Evolutionary conservation across 2,113 vertebrate genomes (phyloP).

Genomic region (Crotalus viridis): DNA sequence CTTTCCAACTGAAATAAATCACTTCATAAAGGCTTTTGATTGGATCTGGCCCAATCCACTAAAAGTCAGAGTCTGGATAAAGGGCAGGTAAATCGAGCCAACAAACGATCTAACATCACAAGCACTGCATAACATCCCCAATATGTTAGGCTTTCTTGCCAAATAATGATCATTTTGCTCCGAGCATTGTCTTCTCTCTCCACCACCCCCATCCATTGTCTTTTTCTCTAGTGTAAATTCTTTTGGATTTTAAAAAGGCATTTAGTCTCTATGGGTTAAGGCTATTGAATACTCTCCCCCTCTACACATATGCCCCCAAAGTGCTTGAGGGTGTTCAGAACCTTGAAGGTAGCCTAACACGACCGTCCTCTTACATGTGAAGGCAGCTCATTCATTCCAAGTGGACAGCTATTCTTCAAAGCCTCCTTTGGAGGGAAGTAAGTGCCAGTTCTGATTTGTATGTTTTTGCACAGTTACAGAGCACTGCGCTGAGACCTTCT

Average conservation of each 20-base stretch:
- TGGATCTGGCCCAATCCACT: constrained; percentile 4
- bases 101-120: constrained; percentile 19
- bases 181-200: constrained; percentile 3
- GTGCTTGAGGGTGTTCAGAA: constrained; percentile 22
- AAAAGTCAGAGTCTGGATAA: constrained; percentile 40
- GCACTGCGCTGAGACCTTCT: constrained; percentile 22
- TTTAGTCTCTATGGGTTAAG: neutral
- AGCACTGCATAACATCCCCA: neutral
- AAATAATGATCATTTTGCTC: neutral
- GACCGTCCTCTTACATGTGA: neutral
- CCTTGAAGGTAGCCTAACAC: neutral
- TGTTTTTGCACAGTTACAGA: constrained; percentile 33
- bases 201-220: neutral
- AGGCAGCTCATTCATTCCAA: constrained; percentile 24
- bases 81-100: constrained; percentile 33
- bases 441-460: constrained; percentile 38
- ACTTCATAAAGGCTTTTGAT: neutral
- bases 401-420: constrained; percentile 37
- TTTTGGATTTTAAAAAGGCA: constrained; percentile 19
- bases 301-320: neutral
- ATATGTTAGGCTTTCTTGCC: neutral
- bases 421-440: constrained; percentile 14
- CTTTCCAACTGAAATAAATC: neutral
- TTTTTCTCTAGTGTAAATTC: constrained; percentile 23
- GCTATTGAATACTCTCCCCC: neutral